Evolutionary conservation across 1,140 invertebrate genomes (phyloP).

Genomic region (Drosophila dunni): DNA sequence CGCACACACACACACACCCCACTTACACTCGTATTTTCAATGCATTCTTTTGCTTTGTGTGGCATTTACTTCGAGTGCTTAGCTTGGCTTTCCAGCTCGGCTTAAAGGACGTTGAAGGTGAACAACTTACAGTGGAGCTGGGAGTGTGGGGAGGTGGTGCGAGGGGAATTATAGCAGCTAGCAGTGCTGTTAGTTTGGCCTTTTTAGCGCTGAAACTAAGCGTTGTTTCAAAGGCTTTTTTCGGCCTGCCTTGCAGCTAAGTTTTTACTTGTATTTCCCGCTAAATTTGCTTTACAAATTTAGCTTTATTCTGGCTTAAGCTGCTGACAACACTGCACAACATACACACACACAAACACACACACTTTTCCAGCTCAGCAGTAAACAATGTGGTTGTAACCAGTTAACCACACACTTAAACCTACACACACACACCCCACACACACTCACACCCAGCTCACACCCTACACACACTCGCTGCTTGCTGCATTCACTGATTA

Average conservation of each 20-base stretch:
- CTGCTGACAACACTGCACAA: not conserved
- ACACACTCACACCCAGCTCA: not conserved
- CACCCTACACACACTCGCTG: not conserved
- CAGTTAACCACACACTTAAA: constrained; percentile 28
- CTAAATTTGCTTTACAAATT: no score
- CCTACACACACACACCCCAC: not conserved
- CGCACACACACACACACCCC: constrained; percentile 3
- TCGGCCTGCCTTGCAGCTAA: no score
- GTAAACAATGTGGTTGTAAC: constrained; percentile 36
- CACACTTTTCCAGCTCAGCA: constrained; percentile 1
- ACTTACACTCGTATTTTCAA: constrained; percentile 2
- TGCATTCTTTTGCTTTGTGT: constrained; percentile 54
- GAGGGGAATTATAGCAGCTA: no score
- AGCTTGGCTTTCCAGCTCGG: constrained; percentile 36
- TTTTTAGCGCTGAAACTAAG: no score
- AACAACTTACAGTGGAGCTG: constrained; percentile 60
- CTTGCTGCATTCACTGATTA: constrained; percentile 74
- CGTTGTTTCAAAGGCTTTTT: no score
- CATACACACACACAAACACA: constrained; percentile 1
- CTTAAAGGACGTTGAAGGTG: constrained; percentile 83
- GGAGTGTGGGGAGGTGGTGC: not conserved
- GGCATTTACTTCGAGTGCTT: constrained; percentile 58
- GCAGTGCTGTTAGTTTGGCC: no score
- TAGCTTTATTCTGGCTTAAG: no score
- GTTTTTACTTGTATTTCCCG: no score